A percentile compares a stretch with the other conserved stretches of the same genome.
These are phyloP conservation scores for Drosophila albomicans DNA, from an alignment of 1,140 invertebrate genomes.

Conservation along the genomic window DNA sequence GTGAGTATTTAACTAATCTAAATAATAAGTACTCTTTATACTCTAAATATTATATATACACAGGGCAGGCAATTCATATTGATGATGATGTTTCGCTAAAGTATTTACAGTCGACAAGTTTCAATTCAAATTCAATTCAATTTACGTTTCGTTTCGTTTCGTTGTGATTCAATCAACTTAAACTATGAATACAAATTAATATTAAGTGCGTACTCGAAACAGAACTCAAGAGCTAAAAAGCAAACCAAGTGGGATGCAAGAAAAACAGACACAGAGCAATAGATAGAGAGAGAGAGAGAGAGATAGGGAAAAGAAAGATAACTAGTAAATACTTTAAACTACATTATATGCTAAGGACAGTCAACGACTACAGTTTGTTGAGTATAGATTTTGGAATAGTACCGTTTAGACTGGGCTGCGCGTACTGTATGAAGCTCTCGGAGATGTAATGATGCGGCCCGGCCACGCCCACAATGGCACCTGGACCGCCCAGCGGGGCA, in stretches of 20 bases:
- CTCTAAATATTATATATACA: conserved; percentile 2
- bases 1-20: conserved; percentile 50
- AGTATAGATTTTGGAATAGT: conserved; percentile 85
- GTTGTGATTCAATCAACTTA: conserved; percentile 66
- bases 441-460: conserved; percentile 84
- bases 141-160: conserved; percentile 43
- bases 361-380: conserved; percentile 71
- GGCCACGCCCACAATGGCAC: conserved; percentile 65
- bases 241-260: conserved; percentile 56
- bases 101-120: conserved; percentile 37
- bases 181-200: conserved; percentile 63
- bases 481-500: conserved; percentile 37
- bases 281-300: neutral
- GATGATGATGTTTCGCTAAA: conserved; percentile 12
- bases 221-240: conserved; percentile 52
- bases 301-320: neutral
- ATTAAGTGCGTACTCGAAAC: conserved; percentile 47
- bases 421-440: conserved; percentile 85
- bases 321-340: conserved; percentile 15
- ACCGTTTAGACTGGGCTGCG: conserved; percentile 85
- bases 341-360: conserved; percentile 7
- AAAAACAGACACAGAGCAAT: neutral
- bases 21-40: conserved; percentile 22
- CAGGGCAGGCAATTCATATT: conserved; percentile 8
- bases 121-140: conserved; percentile 20